Conservation (phyloP, 2,797 vertebrate species). For the Trachurus trachurus region DNA sequence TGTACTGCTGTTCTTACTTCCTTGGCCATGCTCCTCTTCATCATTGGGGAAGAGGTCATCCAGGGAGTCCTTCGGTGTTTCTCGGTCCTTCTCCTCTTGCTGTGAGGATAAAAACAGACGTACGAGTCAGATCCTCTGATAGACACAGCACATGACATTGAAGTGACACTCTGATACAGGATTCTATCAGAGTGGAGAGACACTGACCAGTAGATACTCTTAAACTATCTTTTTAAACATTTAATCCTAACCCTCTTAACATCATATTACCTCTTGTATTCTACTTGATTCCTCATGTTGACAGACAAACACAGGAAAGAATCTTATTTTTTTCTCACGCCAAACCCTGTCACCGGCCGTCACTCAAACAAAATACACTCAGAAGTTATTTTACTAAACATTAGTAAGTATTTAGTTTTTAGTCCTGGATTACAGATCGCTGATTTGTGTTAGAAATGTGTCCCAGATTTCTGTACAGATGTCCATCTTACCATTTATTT, state of each 20-base stretch:
- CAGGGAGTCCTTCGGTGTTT: conserved; percentile 93
- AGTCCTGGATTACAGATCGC: too few species aligned
- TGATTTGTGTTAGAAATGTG: too few species aligned
- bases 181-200: neutral
- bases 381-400: too few species aligned
- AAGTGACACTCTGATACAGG: neutral
- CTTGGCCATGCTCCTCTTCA: conserved; percentile 93
- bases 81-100: conserved; percentile 96
- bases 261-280: neutral
- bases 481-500: too few species aligned
- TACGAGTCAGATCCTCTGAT: conserved; percentile 11
- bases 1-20: conserved; percentile 86
- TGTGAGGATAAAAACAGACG: conserved; percentile 42
- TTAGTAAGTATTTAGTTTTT: too few species aligned
- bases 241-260: neutral
- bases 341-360: too few species aligned
- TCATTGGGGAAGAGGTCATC: conserved; percentile 98
- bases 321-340: too few species aligned
- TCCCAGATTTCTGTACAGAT: too few species aligned
- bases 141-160: neutral
- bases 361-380: too few species aligned
- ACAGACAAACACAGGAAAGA: too few species aligned
- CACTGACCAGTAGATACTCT: neutral
- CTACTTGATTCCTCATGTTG: too few species aligned
- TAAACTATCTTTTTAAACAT: neutral